phyloP scores from a whole-genome alignment of 2,113 vertebrate genomes.

The Cinclus mexicanus region DNA sequence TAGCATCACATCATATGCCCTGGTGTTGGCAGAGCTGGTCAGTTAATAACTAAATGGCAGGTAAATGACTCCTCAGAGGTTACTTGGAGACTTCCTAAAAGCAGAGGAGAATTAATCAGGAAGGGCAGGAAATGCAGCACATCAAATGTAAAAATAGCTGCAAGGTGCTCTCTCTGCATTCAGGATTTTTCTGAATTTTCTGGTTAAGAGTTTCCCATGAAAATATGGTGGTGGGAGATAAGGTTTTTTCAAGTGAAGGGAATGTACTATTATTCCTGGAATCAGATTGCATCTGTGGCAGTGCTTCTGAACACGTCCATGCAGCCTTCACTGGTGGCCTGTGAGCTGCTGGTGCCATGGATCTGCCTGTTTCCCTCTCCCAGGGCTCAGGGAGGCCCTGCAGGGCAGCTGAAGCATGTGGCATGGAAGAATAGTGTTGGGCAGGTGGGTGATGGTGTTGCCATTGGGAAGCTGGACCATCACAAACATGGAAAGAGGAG shows the following conservation, averaged over 20 bases:
- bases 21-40: neutral
- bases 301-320: accelerated
- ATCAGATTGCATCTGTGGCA: neutral
- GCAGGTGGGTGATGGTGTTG: neutral
- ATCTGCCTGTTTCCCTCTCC: neutral
- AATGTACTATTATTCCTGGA: neutral
- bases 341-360: accelerated
- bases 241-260: slow-evolving; percentile 33
- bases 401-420: neutral
- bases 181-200: slow-evolving; percentile 17
- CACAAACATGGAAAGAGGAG: accelerated
- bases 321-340: neutral
- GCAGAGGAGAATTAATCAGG: neutral
- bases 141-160: slow-evolving; percentile 47
- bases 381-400: accelerated
- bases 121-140: neutral
- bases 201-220: slow-evolving; percentile 39
- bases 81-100: no score
- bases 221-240: slow-evolving; percentile 53
- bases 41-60: neutral
- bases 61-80: slow-evolving; percentile 6
- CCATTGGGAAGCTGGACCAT: accelerated
- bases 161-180: slow-evolving; percentile 29
- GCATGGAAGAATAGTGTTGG: accelerated
- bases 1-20: neutral